These are phyloP conservation scores for Trilocha varians DNA, from an alignment of 2,888 invertebrate species.

Conservation along the genomic window DNA sequence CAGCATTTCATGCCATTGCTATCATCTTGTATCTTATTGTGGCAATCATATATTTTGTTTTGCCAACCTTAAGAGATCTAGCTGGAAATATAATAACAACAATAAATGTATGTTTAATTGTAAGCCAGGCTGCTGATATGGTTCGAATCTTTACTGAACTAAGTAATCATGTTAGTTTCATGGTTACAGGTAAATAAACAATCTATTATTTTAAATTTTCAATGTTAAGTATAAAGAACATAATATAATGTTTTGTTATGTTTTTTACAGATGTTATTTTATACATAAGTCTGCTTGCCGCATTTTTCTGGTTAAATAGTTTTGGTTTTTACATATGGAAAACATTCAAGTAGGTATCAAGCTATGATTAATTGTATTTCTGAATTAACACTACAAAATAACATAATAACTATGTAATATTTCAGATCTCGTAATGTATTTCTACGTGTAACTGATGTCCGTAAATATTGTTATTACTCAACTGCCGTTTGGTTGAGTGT, in stretches of 20 bases:
- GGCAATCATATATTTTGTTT: constrained; percentile 85
- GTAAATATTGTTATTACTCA: constrained; percentile 91
- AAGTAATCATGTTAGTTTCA: constrained; percentile 84
- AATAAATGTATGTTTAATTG: constrained; percentile 83
- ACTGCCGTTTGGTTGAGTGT: constrained; percentile 86
- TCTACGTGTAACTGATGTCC: constrained; percentile 86
- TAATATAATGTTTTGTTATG: too few relatives aligned
- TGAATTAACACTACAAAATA: neutral
- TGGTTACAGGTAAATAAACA: constrained; percentile 79
- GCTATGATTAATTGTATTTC: too few relatives aligned
- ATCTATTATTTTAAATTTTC: neutral
- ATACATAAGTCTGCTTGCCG: constrained; percentile 83
- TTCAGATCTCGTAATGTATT: constrained; percentile 87
- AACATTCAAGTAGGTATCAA: constrained; percentile 79
- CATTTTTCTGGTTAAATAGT: constrained; percentile 90
- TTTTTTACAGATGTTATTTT: constrained; percentile 79
- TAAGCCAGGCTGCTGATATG: constrained; percentile 83
- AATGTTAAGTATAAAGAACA: too few relatives aligned
- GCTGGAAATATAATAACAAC: constrained; percentile 90
- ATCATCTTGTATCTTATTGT: constrained; percentile 80
- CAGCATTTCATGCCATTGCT: constrained; percentile 82
- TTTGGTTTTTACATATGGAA: constrained; percentile 92
- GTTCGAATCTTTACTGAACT: constrained; percentile 86
- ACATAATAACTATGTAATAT: constrained; percentile 14
- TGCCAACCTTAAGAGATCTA: constrained; percentile 86